Evolutionary conservation across 2,888 invertebrate species (phyloP), one percentile per base, ranked within the genome.

Genomic region (Podabrus alpinus): DNA sequence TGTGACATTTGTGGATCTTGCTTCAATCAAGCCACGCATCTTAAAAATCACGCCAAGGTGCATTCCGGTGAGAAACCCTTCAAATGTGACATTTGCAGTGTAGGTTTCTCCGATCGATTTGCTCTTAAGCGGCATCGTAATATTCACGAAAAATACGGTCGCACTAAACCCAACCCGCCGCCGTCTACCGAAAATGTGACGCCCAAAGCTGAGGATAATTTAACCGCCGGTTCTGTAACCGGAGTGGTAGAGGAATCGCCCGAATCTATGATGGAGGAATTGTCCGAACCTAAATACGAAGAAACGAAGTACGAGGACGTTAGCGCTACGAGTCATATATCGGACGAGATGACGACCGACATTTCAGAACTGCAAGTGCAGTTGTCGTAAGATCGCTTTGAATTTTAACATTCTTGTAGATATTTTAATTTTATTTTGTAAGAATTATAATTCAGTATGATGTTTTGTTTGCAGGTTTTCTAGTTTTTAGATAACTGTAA

Each of bases 1-100:
- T 95, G 95, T 86, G 94, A 94, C 80, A 94, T 94, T 71, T 96
- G 95, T 85, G 95, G 95, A n/a, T 95, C 94, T 19, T 95, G 95
- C 73, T 96, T 96, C 86, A 95, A 95, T 86, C 95, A 95, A 87
- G 95, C 95, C 21, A 95, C 95, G 24, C 95, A 95, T 87, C 89
- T 95, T 75, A 95, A 95, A 86, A 96, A 95, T 86, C 95, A 96
- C 84, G 95, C 95, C 69, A 95, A 95, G 87, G 91, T 94, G 74
- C 94, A 94, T 87, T 94, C 94, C 0, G 94, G 94, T 2, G 94
- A 94, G 87, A 94, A 94, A 82, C 94, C 94, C 0, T 94, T 94
- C 86, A 94, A 94, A 83, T 94, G 94, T 87, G 94, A 94, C 86
- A 94, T 94, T 76, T 94, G 94, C 84, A 92, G 94, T 77, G 95